Base-by-base conservation (phyloP, 2,113 vertebrate species). In the Pachyramphus minor region DNA sequence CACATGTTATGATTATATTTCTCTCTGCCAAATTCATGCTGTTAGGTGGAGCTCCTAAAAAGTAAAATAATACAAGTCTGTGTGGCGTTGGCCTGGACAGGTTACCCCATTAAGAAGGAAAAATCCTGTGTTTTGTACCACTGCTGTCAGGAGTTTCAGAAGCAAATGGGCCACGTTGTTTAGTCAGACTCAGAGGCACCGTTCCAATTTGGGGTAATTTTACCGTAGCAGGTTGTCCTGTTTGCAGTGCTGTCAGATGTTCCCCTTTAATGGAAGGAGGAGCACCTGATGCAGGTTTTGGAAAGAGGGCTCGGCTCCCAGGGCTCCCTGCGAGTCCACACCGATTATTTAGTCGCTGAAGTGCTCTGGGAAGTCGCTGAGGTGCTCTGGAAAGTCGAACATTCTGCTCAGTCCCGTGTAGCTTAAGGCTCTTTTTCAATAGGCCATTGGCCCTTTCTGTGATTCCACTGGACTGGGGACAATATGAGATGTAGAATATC, bases 211-310 rank as follows among this genome's bases (percentile, higher is more conserved):
- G 42, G 14, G 37, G 14, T 52, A 3, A 60, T 64, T 75, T 45
- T 21, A 45, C 60, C 1, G 0, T 8, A 22, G 18, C 25, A 11
- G 11, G 1, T 23, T 33, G 27, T 42, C 23, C 23, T 59, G 44
- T 6, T 8, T 20, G 33, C 9, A n/a, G 23, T 45, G 39, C 33
- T 78, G 33, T 8, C 37, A 5, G 18, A 13, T 19, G 9, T 23
- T 69, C 45, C 22, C 28, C 9, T 19, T n/a, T 21, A 47, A n/a
- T 71, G 28, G 64, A 62, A 28, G 41, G 30, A 55, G 56, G n/a
- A 45, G n/a, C 39, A 17, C n/a, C 45, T 45, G 30, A 12, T 45
- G 27, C 14, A 39, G 15, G 23, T 17, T 37, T 67, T 81, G 33
- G 52, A 30, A 24, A 5, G 42, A 60, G 9, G 14, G 25, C 19